These are phyloP conservation scores for Aphelocoma coerulescens DNA, from an alignment of 2,113 vertebrate genomes.

Conservation along the genomic window DNA sequence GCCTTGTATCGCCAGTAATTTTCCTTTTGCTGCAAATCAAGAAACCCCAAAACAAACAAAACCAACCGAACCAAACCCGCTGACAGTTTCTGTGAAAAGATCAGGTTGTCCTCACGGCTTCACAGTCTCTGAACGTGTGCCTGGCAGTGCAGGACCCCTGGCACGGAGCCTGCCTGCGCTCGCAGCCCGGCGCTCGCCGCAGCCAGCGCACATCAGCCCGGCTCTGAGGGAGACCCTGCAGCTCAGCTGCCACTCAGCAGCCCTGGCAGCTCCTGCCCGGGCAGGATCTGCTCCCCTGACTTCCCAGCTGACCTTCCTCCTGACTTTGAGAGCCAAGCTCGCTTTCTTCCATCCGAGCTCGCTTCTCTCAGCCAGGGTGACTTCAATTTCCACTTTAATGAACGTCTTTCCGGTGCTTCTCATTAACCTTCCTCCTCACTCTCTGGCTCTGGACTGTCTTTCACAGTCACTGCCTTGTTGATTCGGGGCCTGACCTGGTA, in stretches of 20 bases:
- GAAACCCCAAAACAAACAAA: not conserved
- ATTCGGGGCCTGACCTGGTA: slow-evolving; percentile 16
- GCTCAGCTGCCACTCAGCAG: not conserved
- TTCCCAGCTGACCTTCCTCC: not conserved
- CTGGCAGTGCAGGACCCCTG: not conserved
- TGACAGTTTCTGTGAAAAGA: not conserved
- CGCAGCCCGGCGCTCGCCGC: not conserved
- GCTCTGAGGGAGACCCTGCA: accelerated
- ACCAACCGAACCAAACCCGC: accelerated
- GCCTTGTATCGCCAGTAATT: not conserved
- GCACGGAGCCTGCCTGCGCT: too few species aligned
- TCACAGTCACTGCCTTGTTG: slow-evolving; percentile 25
- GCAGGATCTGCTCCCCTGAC: not conserved
- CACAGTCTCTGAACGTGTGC: accelerated
- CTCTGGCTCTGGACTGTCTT: not conserved
- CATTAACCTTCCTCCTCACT: slow-evolving; percentile 37
- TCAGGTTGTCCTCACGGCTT: too few species aligned
- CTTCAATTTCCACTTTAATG: slow-evolving; percentile 19
- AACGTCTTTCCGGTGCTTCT: not conserved
- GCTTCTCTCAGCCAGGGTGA: not conserved
- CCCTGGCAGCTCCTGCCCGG: not conserved
- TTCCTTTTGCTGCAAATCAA: not conserved
- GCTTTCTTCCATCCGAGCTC: not conserved
- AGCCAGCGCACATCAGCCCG: not conserved
- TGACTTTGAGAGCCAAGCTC: not conserved